Conservation (phyloP, 2,888 invertebrate species). For the Drosophila gaucha region DNA sequence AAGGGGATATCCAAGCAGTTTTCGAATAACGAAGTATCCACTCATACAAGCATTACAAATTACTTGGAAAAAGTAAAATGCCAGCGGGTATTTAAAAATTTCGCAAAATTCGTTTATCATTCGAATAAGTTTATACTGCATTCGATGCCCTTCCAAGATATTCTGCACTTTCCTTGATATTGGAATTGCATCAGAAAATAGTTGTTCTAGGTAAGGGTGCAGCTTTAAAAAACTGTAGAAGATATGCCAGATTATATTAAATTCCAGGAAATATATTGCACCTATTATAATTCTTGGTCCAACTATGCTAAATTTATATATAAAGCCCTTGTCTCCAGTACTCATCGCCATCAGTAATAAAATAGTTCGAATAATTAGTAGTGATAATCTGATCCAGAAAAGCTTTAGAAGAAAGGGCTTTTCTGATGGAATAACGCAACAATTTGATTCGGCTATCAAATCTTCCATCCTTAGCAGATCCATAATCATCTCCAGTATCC, state of each 20-base stretch:
- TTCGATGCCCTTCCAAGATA: background rate
- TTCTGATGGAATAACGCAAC: background rate
- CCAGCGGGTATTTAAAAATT: constrained; percentile 26
- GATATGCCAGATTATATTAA: constrained; percentile 12
- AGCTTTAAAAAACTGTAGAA: background rate
- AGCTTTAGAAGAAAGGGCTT: background rate
- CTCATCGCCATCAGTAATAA: accelerated
- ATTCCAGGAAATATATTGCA: background rate
- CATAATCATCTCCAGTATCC: constrained; percentile 5
- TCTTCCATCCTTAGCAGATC: constrained; percentile 1
- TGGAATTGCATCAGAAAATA: background rate
- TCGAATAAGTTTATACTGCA: constrained; percentile 12
- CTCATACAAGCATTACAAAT: background rate
- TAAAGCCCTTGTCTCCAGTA: accelerated
- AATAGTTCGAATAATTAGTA: background rate
- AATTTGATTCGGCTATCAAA: background rate
- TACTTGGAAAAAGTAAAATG: background rate
- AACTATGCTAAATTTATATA: accelerated
- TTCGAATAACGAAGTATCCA: background rate
- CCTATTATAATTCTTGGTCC: accelerated
- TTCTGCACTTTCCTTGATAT: background rate
- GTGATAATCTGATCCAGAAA: background rate
- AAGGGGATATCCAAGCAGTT: background rate
- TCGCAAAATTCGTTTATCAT: constrained; percentile 5
- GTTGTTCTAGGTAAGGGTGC: background rate